Evolutionary conservation across 2,113 vertebrate genomes (phyloP), one percentile per base, ranked within the genome.

Genomic region (Accipiter cooperii): DNA sequence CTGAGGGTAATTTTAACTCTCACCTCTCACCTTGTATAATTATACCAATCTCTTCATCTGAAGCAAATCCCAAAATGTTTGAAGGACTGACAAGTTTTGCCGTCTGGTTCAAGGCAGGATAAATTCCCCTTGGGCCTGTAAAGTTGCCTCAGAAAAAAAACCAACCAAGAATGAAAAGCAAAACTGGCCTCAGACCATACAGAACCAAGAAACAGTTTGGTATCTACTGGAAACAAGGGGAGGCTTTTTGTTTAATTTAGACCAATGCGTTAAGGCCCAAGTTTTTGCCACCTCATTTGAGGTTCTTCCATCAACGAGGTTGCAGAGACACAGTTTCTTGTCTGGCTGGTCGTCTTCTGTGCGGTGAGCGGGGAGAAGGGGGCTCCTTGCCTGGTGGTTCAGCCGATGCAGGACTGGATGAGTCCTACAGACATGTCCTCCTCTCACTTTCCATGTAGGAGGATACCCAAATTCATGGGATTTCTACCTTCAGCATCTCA

Each of bases 371-470:
- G 34, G 42, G 29, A 60, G 38, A 42, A 20, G 19, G 40, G 9
- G 17, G 5, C 31, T 93, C 49, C 74, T 63, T 1, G 1, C 22
- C 14, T 29, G 40, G 6, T 10, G 14, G 24, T 33, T 47, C 47
- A 87, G 28, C 17, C 36, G n/a, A 6, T 15, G 55, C 17, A 38
- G 58, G 38, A 13, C 78, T 38, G 19, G 18, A 52, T 36, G 47
- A 64, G 8, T 33, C 55, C 24, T 63, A 2, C 0, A 1, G 60
- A 18, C 8, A 2, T 0, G 0, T 47, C 44, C 64, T 91, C 24
- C n/a, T 85, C 18, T 63, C 33, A 1, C 26, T 66, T 7, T 36
- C 36, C 1, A 0, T 19, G 18, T 36, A 12, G 54, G 33, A 69
- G 24, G 28, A 42, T 42, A 42, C 44, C 31, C 49, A 20, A 24